Conservation (phyloP, 2,113 vertebrate genomes). For the Craseonycteris thonglongyai region DNA sequence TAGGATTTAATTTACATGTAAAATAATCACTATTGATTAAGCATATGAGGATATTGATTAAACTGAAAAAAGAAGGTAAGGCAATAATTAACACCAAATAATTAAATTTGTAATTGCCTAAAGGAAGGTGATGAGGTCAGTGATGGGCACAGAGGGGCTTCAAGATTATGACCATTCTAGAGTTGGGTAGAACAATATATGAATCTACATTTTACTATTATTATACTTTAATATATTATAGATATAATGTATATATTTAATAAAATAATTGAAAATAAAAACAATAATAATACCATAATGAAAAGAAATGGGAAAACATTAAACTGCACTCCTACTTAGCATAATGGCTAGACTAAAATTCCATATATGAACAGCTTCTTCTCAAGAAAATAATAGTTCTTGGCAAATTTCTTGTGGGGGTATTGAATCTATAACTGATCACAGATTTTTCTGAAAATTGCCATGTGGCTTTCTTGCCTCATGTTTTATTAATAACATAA, state of each 20-base stretch:
- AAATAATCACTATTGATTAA: not conserved
- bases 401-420: not conserved
- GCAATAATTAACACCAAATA: not conserved
- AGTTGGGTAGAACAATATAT: not conserved
- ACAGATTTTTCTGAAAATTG: conserved; percentile 60
- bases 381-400: not conserved
- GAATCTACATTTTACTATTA: not conserved
- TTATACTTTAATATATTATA: not conserved
- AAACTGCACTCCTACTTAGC: not conserved
- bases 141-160: not conserved
- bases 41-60: not conserved
- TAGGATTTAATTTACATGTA: not conserved
- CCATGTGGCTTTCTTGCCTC: conserved; percentile 26
- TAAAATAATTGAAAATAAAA: not conserved
- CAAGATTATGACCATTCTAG: not conserved
- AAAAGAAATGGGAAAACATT: conserved; percentile 3
- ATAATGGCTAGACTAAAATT: not conserved
- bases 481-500: conserved; percentile 62
- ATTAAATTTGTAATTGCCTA: not conserved
- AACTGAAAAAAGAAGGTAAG: not conserved
- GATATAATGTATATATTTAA: not conserved
- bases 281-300: not conserved
- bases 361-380: not conserved
- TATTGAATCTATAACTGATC: not conserved
- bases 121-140: not conserved